A percentile compares a stretch with the other conserved stretches of the same genome.
Evolutionary conservation across 2,797 vertebrate genomes (phyloP).

Genomic region (Aplochiton taeniatus): DNA sequence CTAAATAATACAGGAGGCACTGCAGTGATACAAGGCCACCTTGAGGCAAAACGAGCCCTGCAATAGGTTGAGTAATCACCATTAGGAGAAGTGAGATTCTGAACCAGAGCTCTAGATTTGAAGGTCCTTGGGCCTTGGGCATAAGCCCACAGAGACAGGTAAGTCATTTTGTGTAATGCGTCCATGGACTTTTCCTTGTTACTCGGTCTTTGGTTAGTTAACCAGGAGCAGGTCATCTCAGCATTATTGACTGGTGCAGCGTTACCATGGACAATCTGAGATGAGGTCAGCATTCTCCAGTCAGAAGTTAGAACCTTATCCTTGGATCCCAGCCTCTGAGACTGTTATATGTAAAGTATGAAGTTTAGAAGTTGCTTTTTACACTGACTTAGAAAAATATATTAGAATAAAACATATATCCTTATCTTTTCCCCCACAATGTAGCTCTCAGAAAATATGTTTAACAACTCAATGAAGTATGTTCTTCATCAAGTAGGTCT

Average conservation of each 20-base stretch:
- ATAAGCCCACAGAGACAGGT: not conserved
- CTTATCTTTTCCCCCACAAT: not conserved
- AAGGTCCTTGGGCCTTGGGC: not conserved
- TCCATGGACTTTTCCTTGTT: slow-evolving; percentile 3
- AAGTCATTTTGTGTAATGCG: not conserved
- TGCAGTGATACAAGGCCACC: too few relatives aligned
- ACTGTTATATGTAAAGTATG: not conserved
- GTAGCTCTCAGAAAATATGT: slow-evolving; percentile 36
- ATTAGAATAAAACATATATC: slow-evolving; percentile 49
- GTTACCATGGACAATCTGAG: slow-evolving; percentile 9
- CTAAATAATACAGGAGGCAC: too few relatives aligned
- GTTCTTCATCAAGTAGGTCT: slow-evolving; percentile 72
- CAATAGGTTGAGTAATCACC: too few relatives aligned
- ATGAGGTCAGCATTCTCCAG: slow-evolving; percentile 5
- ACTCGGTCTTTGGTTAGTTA: slow-evolving; percentile 58
- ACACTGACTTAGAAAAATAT: slow-evolving; percentile 3
- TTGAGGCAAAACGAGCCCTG: too few relatives aligned
- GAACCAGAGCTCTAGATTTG: too few relatives aligned
- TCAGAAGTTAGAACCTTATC: slow-evolving; percentile 16
- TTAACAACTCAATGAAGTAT: slow-evolving; percentile 37
- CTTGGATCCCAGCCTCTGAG: not conserved
- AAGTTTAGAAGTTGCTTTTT: not conserved
- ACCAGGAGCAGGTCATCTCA: slow-evolving; percentile 32
- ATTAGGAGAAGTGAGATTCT: too few relatives aligned
- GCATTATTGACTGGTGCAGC: slow-evolving; percentile 24